These are phyloP conservation scores for Alectura lathami DNA, from an alignment of 2,113 vertebrate species.

Conservation along the genomic window DNA sequence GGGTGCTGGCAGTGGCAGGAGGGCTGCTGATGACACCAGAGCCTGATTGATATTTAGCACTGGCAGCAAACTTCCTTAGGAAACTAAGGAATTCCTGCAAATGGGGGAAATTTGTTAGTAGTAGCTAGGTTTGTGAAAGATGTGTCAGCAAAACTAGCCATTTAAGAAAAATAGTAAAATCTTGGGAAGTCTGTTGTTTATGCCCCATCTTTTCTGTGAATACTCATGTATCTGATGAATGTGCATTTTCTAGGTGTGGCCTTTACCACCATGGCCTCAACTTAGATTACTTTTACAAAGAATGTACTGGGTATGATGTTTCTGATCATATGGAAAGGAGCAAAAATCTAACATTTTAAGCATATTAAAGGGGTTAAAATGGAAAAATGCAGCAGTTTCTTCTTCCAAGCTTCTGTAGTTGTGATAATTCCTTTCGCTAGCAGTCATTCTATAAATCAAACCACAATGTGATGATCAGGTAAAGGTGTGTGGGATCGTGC, in stretches of 20 bases:
- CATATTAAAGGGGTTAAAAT: not conserved
- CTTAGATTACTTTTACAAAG: not conserved
- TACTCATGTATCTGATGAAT: not conserved
- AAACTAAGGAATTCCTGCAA: not conserved
- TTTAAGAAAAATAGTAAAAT: not conserved
- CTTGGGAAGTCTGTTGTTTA: conserved; percentile 24
- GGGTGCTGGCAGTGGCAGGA: not conserved
- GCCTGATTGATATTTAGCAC: not conserved
- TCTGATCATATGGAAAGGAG: not conserved
- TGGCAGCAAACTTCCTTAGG: not conserved
- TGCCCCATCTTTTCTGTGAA: not conserved
- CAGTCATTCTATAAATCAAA: not conserved
- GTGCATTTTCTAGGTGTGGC: not conserved
- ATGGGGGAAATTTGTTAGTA: not conserved
- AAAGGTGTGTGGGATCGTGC: not conserved
- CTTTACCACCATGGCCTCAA: not conserved
- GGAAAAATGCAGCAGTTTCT: not conserved
- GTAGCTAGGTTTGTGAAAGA: not conserved
- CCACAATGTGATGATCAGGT: not conserved
- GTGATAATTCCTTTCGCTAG: not conserved
- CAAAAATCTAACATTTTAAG: not conserved
- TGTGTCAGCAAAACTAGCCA: not conserved
- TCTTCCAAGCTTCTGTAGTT: not conserved
- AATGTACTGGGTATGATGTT: not conserved
- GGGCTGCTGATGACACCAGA: not conserved